Conservation (phyloP, 1,140 invertebrate genomes). For the Drosophila sulfurigaster region DNA sequence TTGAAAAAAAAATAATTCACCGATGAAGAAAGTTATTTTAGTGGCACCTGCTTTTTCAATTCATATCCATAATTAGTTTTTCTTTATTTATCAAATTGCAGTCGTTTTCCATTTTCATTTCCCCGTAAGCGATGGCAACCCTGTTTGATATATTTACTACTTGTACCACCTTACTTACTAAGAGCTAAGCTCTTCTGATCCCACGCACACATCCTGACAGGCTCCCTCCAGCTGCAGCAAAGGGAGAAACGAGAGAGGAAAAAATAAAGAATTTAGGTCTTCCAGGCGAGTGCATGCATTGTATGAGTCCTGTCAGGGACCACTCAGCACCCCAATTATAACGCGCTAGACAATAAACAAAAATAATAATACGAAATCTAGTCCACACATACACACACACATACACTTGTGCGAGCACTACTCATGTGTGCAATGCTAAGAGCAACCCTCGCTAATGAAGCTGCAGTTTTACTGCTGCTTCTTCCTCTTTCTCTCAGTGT, state of each 20-base stretch:
- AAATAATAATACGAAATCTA: constrained; percentile 77
- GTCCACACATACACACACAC: constrained; percentile 44
- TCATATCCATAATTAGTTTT: not conserved
- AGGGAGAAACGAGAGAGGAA: constrained; percentile 15
- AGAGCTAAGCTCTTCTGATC: constrained; percentile 73
- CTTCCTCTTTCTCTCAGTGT: constrained; percentile 23
- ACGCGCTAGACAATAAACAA: constrained; percentile 82
- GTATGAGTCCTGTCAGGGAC: constrained; percentile 39
- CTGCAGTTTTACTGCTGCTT: constrained; percentile 39
- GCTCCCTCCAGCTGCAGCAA: constrained; percentile 15
- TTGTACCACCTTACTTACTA: constrained; percentile 41
- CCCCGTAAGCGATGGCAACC: not conserved
- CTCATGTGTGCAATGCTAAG: constrained; percentile 37
- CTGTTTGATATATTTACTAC: constrained; percentile 16
- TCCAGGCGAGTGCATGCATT: constrained; percentile 58
- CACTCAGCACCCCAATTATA: constrained; percentile 70
- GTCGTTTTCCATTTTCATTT: constrained; percentile 1
- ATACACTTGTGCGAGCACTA: not conserved
- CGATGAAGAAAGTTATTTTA: no score
- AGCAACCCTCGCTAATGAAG: constrained; percentile 68
- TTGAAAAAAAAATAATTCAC: no score
- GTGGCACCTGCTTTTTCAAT: not conserved
- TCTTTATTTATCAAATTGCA: not conserved
- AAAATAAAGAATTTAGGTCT: constrained; percentile 55
- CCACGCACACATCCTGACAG: constrained; percentile 32